These are phyloP conservation scores for Myotis lucifugus DNA, from an alignment of 2,113 vertebrate species.

Conservation along the genomic window DNA sequence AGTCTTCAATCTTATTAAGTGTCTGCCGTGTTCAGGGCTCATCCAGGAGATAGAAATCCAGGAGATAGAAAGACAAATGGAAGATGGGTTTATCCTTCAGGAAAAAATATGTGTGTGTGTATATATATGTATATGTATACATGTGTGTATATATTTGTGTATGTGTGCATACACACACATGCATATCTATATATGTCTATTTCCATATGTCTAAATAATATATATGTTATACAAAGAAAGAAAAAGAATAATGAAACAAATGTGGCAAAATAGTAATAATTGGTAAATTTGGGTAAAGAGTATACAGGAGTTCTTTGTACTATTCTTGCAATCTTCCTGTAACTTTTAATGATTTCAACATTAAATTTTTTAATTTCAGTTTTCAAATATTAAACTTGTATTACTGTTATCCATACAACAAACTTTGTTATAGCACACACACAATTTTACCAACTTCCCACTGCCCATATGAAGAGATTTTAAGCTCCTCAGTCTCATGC, in stretches of 20 bases:
- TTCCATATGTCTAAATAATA: not conserved
- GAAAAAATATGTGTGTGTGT: not conserved
- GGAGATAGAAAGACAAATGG: not conserved
- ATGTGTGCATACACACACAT: not conserved
- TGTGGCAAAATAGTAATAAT: not conserved
- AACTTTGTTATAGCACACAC: not conserved
- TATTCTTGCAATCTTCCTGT: not conserved
- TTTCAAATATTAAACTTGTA: not conserved
- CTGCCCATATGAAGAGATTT: not conserved
- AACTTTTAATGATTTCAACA: conserved; percentile 13
- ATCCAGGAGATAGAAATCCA: not conserved
- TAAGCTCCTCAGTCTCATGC: not conserved
- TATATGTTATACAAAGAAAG: not conserved
- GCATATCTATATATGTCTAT: not conserved
- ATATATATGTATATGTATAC: not conserved
- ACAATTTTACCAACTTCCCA: not conserved
- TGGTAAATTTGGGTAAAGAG: not conserved
- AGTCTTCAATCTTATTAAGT: not conserved
- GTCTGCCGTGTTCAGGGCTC: not conserved
- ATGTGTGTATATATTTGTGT: not conserved
- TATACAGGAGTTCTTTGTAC: not conserved
- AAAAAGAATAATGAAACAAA: not conserved
- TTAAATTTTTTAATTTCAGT: not conserved
- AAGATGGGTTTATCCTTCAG: not conserved
- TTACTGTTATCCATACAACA: not conserved